Conservation (phyloP, 2,797 vertebrate genomes). For the Apogon talboti region DNA sequence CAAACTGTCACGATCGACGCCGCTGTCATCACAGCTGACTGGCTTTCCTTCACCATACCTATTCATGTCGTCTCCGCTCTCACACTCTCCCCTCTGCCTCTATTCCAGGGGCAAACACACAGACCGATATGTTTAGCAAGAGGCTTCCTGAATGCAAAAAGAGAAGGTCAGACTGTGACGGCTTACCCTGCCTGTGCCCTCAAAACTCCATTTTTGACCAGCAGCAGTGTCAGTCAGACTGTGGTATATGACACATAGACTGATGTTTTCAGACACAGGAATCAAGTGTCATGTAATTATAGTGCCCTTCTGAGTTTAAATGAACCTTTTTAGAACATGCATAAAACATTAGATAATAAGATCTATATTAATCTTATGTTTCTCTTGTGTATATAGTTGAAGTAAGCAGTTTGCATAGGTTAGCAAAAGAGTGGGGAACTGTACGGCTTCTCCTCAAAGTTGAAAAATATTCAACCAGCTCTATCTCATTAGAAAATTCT, state of each 20-base stretch:
- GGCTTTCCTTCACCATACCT: slow-evolving; percentile 44
- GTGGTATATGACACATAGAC: background rate
- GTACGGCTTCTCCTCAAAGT: no score
- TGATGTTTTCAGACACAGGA: slow-evolving; percentile 4
- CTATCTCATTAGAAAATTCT: no score
- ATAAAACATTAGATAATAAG: background rate
- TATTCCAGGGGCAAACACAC: slow-evolving; percentile 66
- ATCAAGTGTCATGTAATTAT: slow-evolving; percentile 1
- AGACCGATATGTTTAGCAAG: slow-evolving; percentile 71
- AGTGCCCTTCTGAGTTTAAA: slow-evolving; percentile 6
- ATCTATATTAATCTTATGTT: background rate
- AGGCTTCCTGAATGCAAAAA: slow-evolving; percentile 69
- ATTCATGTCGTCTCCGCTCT: slow-evolving; percentile 37
- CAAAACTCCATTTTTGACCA: slow-evolving; percentile 34
- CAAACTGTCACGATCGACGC: slow-evolving; percentile 53
- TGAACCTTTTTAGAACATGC: background rate
- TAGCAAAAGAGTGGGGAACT: background rate
- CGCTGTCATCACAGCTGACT: slow-evolving; percentile 62
- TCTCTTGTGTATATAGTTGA: background rate
- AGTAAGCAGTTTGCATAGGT: slow-evolving; percentile 7
- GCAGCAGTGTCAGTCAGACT: slow-evolving; percentile 14
- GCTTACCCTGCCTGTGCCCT: slow-evolving; percentile 31
- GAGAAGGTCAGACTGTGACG: slow-evolving; percentile 68
- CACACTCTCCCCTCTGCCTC: slow-evolving; percentile 38
- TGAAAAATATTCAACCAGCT: no score